Conservation (phyloP, 2,888 invertebrate species). For the Tetragonula carbonaria region DNA sequence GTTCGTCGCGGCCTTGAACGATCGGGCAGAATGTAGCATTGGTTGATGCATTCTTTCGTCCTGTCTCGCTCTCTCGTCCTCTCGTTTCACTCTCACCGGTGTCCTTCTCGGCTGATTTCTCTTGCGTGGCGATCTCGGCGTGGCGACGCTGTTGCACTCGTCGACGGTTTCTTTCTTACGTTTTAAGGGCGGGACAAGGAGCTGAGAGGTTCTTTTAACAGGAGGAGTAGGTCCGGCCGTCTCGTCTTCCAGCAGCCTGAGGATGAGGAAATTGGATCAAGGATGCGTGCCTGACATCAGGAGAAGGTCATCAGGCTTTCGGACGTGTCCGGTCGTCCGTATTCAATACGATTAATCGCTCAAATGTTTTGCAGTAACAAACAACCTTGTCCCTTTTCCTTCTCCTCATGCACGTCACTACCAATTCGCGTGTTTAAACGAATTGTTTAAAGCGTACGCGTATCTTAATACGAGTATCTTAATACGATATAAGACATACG, state of each 20-base stretch:
- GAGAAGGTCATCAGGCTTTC: conserved; percentile 70
- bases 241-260: conserved; percentile 71
- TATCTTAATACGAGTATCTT: not conserved
- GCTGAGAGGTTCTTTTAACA: conserved; percentile 48
- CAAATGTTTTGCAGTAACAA: conserved; percentile 8
- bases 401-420: conserved; percentile 75
- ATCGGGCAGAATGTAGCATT: conserved; percentile 26
- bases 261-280: conserved; percentile 75
- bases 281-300: conserved; percentile 71
- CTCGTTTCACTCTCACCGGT: conserved; percentile 9
- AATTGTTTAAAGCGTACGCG: not conserved
- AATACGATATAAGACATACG: not conserved
- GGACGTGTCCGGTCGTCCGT: not conserved
- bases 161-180: conserved; percentile 24
- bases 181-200: conserved; percentile 52
- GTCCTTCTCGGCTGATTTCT: not conserved
- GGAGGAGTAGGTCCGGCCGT: conserved; percentile 53
- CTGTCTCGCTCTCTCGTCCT: conserved; percentile 26
- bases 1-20: conserved; percentile 36
- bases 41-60: conserved; percentile 16
- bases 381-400: conserved; percentile 73
- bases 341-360: not conserved
- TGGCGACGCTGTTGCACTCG: conserved; percentile 7
- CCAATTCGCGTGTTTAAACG: conserved; percentile 18
- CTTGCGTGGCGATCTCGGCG: not conserved